Conservation (phyloP, 2,113 vertebrate species). For the Eupsittula cactorum region DNA sequence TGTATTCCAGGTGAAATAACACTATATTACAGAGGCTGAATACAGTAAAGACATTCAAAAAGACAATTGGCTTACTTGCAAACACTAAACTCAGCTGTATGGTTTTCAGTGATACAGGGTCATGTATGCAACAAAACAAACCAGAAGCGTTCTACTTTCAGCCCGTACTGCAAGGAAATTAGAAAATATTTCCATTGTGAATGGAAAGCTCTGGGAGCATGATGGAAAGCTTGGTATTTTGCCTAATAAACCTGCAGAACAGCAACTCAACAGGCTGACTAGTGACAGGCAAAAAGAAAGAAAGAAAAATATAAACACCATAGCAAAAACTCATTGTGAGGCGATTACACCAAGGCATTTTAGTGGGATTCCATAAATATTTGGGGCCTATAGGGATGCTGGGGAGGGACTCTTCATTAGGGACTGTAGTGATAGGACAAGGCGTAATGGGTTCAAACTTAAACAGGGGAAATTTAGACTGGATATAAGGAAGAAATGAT, state of each 20-base stretch:
- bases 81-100: neutral
- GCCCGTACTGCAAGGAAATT: neutral
- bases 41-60: neutral
- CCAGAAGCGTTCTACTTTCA: neutral
- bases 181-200: neutral
- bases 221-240: neutral
- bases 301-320: neutral
- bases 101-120: neutral
- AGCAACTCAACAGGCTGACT: neutral
- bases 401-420: too few relatives aligned
- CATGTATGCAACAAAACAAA: neutral
- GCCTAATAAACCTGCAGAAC: neutral
- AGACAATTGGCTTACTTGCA: neutral
- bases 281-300: neutral
- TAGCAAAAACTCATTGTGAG: neutral
- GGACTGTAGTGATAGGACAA: too few relatives aligned
- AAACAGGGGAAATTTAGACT: too few relatives aligned
- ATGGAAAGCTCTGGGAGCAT: neutral
- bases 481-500: too few relatives aligned
- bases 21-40: neutral
- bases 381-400: too few relatives aligned
- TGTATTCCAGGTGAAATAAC: neutral
- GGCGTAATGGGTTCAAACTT: too few relatives aligned
- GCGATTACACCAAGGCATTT: neutral
- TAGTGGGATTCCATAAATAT: neutral